phyloP scores from a whole-genome alignment of 2,113 vertebrate genomes.

The Scolopax mira region DNA sequence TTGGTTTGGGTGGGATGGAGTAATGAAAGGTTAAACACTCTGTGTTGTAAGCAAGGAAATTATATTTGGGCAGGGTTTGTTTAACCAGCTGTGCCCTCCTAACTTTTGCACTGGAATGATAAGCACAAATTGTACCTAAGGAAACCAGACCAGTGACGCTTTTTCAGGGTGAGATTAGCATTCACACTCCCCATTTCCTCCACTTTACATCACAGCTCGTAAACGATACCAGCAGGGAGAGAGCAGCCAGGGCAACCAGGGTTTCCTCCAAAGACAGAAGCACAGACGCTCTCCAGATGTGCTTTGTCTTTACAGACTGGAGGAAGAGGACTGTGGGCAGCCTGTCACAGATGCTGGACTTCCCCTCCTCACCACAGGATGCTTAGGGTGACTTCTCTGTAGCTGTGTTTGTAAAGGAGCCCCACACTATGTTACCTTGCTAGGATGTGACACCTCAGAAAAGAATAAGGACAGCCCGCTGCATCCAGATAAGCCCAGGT shows the following conservation, averaged over 20 bases:
- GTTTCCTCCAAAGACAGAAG: not conserved
- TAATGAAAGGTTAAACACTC: not conserved
- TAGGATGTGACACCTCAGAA: not conserved
- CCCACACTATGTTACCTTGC: not conserved
- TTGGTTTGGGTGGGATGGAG: not conserved
- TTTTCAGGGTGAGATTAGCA: not conserved
- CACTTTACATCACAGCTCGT: not conserved
- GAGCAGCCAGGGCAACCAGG: not conserved
- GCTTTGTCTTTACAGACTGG: not conserved
- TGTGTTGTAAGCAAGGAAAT: not conserved
- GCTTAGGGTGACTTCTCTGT: not conserved
- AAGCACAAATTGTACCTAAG: not conserved
- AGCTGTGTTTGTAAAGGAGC: not conserved
- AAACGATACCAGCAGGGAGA: not conserved
- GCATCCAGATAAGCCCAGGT: not conserved
- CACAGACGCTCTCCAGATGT: not conserved
- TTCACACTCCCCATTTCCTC: not conserved
- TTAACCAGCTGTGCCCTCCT: not conserved
- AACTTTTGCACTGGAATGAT: conserved; percentile 15
- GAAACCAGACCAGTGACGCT: not conserved
- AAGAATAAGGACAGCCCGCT: not conserved
- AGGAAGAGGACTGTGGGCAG: fast-evolving
- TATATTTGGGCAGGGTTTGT: not conserved
- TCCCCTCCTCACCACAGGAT: not conserved
- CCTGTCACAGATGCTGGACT: not conserved